Conservation (phyloP, 2,113 vertebrate genomes). For the Thunnus thynnus region DNA sequence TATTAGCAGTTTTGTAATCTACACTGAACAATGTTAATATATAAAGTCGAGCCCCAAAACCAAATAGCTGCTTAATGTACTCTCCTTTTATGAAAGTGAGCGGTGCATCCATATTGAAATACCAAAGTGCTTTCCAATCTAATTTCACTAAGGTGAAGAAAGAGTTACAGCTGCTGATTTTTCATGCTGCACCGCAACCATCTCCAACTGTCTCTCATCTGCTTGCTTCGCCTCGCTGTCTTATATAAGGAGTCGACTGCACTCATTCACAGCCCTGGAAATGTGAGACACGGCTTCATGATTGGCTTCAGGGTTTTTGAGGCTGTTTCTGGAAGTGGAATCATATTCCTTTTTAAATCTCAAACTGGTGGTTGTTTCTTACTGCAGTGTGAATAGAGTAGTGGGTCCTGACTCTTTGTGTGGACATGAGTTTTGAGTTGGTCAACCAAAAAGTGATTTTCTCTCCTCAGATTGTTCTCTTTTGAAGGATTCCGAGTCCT, state of each 20-base stretch:
- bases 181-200: conserved; percentile 36
- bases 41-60: conserved; percentile 16
- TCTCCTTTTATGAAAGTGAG: conserved; percentile 24
- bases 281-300: conserved; percentile 16
- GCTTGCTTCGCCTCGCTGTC: conserved; percentile 37
- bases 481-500: neutral
- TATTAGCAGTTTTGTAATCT: conserved; percentile 50
- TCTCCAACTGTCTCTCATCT: conserved; percentile 58
- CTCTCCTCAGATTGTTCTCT: neutral
- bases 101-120: conserved; percentile 28
- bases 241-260: conserved; percentile 45
- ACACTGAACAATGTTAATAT: conserved; percentile 38
- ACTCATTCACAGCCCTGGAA: conserved; percentile 26
- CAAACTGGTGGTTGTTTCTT: neutral
- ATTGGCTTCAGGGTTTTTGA: neutral
- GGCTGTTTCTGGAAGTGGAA: neutral
- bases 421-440: too few species aligned
- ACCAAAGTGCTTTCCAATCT: conserved; percentile 64
- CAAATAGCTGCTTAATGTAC: conserved; percentile 11
- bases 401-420: too few species aligned
- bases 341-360: neutral
- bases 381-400: too few species aligned
- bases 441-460: neutral
- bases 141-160: conserved; percentile 54
- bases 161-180: conserved; percentile 64